Percentiles rank a stretch among this genome's conserved stretches.
Conservation (phyloP, 2,113 vertebrate species). For the Lepidothrix coronata region DNA sequence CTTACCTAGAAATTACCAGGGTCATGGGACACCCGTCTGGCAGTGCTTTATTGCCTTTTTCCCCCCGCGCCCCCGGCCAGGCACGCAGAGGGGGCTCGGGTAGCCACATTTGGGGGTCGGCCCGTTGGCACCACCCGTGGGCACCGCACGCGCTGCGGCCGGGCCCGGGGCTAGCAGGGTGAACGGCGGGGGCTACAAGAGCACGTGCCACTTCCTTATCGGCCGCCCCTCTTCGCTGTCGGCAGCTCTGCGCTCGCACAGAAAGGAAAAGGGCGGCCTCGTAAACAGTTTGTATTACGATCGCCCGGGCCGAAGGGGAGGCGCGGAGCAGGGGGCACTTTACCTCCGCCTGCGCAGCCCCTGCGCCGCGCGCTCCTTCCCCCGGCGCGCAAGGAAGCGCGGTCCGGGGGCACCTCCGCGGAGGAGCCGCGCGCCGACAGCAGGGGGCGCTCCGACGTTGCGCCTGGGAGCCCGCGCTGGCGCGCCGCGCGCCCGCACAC, state of each 20-base stretch:
- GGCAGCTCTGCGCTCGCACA: not conserved
- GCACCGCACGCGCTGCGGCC: not conserved
- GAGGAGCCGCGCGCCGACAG: constrained; percentile 58
- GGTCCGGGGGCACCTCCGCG: not conserved
- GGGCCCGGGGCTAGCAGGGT: not conserved
- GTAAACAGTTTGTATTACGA: not conserved
- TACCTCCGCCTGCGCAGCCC: too few species aligned
- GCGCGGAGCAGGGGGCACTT: not conserved
- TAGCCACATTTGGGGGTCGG: too few species aligned
- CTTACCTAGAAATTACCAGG: not conserved
- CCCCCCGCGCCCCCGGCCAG: not conserved
- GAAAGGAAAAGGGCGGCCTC: not conserved
- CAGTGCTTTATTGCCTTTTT: not conserved
- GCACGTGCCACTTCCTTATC: not conserved
- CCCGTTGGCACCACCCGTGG: not conserved
- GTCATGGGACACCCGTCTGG: not conserved
- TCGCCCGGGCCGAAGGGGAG: not conserved
- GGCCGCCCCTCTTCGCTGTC: not conserved
- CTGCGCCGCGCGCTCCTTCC: not conserved
- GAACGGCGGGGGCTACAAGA: not conserved
- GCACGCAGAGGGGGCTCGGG: not conserved
- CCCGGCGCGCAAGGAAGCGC: not conserved
- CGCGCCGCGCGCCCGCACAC: not conserved
- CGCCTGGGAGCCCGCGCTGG: not conserved
- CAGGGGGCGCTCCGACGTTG: constrained; percentile 89